Base-by-base conservation (phyloP, 1,140 invertebrate species). In the Drosophila arizonae region DNA sequence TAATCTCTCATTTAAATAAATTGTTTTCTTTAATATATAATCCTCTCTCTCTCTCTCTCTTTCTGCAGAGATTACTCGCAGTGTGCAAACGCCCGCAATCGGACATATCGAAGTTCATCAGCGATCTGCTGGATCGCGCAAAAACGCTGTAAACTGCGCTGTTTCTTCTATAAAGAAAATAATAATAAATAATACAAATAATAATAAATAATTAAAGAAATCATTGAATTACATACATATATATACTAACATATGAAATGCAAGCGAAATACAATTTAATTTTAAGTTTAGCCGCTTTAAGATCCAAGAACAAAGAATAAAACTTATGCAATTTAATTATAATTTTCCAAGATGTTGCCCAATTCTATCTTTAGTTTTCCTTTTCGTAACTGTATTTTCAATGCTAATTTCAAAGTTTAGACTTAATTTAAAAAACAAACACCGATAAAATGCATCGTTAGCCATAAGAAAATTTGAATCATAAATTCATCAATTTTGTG, bases 21-120 rank as follows among this genome's bases (percentile, higher is more conserved):
- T 33, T 24, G 21, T 24, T 45, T 15, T 15, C 8, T 61, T 41
- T 52, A 36, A 3, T n/a, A 0, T 61, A 21, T 9, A 36, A 9
- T 1, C 33, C 33, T 24, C 21, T 24, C 21, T 24, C 21, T 24
- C 21, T 24, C 21, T 24, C 21, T 26, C 24, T 76, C 26, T 48
- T 24, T 24, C 21, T 0, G 26, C 93, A 96, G 95, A 94, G 93
- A 72, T 92, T 96, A 77, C 92, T 97, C 89, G 94, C 94, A 76
- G 95, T 96, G 92, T 96, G 96, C 90, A 97, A 96, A 93, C 95
- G 96, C 90, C 95, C 96, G 74, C 95, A 95, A 92, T 95, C 95
- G 92, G 96, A 96, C 94, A 95, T 97, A 91, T 95, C 96, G 96
- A 97, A 96, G 95, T 97, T 97, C 92, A 97, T 97, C 87, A 96